Base-by-base conservation (phyloP, 2,888 invertebrate genomes). In the Oegoconia quadripuncta region DNA sequence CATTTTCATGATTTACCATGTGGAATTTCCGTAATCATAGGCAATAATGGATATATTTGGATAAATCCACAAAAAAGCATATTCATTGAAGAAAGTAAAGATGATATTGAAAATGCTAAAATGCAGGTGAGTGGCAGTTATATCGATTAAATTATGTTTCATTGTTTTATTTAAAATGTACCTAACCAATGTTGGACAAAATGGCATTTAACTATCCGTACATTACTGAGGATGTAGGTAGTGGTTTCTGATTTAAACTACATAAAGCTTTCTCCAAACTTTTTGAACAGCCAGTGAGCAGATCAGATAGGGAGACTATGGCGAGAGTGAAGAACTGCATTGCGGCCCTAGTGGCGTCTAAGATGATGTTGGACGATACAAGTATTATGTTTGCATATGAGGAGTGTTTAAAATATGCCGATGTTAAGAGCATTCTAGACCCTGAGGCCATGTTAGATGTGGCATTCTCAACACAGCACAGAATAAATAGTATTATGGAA, bases 21-120 rank as follows among this genome's bases (percentile, higher is more conserved):
- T 69, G 98, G 98, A 0, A 95, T 95, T 0, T 95, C 95, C 42
- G 87, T 99, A 14, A 97, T 99, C 42, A 89, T 99, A 15, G 99
- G 99, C 5, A 97, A 97, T 69, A 98, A 99, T 75, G 99, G 99
- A 0, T 97, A 93, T 61, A 93, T 99, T 46, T 99, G 98, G 97
- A 93, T 99, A 40, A 93, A 93, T 41, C 94, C 96, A 0, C 89
- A 88, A 3, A 83, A 66, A 33, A 64, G 64, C 9, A 37, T 56
- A 16, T 12, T 88, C 4, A 36, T 57, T 15, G 90, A 91, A 35
- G 91, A 91, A 17, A 90, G 64, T 17, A 64, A 55, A 26, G 80
- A 86, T 50, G 75, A 73, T 41, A 65, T 67, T 45, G 59, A 62
- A 22, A 63, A 64, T 44, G 42, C 49, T 58, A 72, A 74, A 12